Evolutionary conservation across 2,113 vertebrate genomes (phyloP), one percentile per base, ranked within the genome.

Genomic region (Plecturocebus donacophilus): DNA sequence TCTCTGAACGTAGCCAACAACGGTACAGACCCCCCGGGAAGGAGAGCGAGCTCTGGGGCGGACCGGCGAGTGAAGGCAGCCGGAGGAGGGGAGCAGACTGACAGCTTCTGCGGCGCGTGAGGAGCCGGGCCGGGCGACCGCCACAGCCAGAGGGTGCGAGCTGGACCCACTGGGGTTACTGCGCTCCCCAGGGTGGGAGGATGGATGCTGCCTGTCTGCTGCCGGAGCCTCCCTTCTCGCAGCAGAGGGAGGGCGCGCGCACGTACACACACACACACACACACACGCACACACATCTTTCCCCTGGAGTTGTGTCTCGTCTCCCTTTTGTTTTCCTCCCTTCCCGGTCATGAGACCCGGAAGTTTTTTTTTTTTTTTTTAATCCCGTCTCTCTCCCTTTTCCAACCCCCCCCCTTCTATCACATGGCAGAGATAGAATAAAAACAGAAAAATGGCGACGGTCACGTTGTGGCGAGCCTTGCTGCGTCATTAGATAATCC

Each of bases 371-470:
- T 91, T 86, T 92, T 92, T 94, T 86, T 93, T 95, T 90, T 54
- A 91, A 96, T 95, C 97, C 93, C 45, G 87, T 94, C 90, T 87
- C 95, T 80, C 92, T 86, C 81, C 61, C 76, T 88, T 96, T 89
- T 68, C 91, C 91, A 71, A 45, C 70, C 61, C n/a, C 75, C 77
- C 61, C 83, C 85, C 80, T 49, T 97, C 98, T 99, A 99, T 99
- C 99, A 99, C 99, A 99, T 99, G 99, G 99, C 98, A 95, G 98
- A 99, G 99, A 99, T 99, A 99, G 99, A 99, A 99, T 99, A 99
- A 99, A 99, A 99, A 99, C 99, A 99, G 97, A 99, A 99, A 99
- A 99, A 99, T 99, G 99, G 99, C 99, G 99, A 99, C 99, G 99
- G 98, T 99, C 99, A 99, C 99, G 99, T 99, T 99, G 99, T 98